Evolutionary conservation across 1,140 invertebrate species (phyloP), one percentile per base, ranked within the genome.

Genomic region (Brachionus calyciflorus): DNA sequence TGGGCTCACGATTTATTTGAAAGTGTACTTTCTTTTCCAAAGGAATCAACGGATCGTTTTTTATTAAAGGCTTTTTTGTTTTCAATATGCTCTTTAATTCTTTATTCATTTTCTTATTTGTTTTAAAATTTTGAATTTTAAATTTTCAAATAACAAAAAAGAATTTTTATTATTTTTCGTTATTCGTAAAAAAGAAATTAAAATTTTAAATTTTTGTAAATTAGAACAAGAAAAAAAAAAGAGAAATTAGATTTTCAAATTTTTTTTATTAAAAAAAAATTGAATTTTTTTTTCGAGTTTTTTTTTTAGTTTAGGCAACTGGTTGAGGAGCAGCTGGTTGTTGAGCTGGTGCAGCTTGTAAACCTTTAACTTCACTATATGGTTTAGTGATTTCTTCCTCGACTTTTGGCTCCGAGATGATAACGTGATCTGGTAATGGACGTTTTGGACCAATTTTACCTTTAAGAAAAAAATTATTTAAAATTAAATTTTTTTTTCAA

Each of bases 381-480:
- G 85, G 85, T 21, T 81, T 79, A 41, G 80, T 78, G 14, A 82
- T 82, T 7, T 78, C 41, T 1, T 76, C 77, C 77, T 89, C 88
- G 19, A 89, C 88, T 86, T 98, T 97, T 49, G 94, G 94, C 87
- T 96, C 93, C 33, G 92, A 90, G 80, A 98, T 94, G 79, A 89
- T 90, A 78, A 99, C 93, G 85, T 96, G 91, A 86, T 99, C 96
- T 70, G 97, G 97, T 78, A 99, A 89, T 48, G 95, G 94, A 82
- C 91, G 91, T 87, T 96, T 97, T 33, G 96, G 96, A 78, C 96
- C 96, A 81, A 90, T 93, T 88, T 98, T 98, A 49, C 73, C 73
- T 73, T 12, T 57, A 6, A 10, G 3, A 19, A 3, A 6, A 5
- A 33, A 24, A 51, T 6, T 33, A 30, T 51, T 51, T 0, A 41